Evolutionary conservation across 2,797 vertebrate species (phyloP).

Genomic region (Paramormyrops hopkinsi): DNA sequence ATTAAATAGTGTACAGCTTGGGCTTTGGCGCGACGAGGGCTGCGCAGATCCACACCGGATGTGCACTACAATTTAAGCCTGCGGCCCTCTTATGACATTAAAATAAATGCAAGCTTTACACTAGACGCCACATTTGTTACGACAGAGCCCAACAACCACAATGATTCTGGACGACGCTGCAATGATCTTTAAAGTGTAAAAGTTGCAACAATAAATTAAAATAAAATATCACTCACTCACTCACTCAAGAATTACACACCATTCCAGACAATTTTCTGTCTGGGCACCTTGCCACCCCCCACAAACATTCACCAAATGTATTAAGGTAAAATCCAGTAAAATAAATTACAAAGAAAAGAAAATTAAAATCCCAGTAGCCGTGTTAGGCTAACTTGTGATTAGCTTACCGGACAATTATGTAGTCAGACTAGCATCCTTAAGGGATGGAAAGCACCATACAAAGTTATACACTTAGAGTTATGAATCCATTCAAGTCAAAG

Average conservation of each 20-base stretch:
- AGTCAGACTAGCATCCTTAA: not conserved
- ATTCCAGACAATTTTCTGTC: not conserved
- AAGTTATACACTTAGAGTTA: not conserved
- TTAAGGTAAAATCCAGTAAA: not conserved
- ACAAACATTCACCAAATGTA: constrained; percentile 1
- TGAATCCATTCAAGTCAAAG: not conserved
- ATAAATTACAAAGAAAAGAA: not conserved
- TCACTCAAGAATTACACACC: not conserved
- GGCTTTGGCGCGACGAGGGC: not conserved
- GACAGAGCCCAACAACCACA: not conserved
- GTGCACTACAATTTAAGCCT: not conserved
- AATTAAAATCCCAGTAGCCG: not conserved
- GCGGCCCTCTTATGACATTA: not conserved
- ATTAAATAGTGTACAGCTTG: not conserved
- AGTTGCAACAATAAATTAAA: constrained; percentile 3
- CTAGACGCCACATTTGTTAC: not conserved
- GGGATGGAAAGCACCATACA: not conserved
- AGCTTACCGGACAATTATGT: not conserved
- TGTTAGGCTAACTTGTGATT: not conserved
- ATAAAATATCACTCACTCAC: not conserved
- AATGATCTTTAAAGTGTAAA: not conserved
- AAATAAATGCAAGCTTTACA: not conserved
- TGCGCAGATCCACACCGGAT: not conserved
- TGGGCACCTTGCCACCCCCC: not conserved
- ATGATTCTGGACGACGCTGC: not conserved